phyloP scores from a whole-genome alignment of 2,888 invertebrate genomes.

The Xanthostigma xanthostigma region DNA sequence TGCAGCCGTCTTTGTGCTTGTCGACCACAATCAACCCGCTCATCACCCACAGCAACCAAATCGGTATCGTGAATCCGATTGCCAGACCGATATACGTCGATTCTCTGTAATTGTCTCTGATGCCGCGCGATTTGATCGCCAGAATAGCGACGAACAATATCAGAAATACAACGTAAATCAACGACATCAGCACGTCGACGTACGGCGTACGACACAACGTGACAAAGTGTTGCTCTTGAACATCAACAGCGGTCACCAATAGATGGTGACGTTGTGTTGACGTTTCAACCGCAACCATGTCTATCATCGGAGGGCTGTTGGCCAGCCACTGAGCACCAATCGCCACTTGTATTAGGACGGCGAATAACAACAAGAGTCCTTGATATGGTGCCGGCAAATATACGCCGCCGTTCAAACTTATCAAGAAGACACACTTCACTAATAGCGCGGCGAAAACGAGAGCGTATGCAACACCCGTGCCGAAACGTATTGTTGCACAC shows the following conservation, averaged over 20 bases:
- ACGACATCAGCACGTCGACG: conserved; percentile 57
- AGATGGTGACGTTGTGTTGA: conserved; percentile 24
- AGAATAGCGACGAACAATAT: conserved; percentile 72
- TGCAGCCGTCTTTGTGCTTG: conserved; percentile 70
- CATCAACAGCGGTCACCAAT: conserved; percentile 25
- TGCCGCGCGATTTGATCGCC: conserved; percentile 72
- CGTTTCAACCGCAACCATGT: conserved; percentile 22
- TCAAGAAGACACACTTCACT: conserved; percentile 86
- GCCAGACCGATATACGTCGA: conserved; percentile 84
- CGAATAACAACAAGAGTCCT: conserved; percentile 74
- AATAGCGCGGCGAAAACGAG: conserved; percentile 81
- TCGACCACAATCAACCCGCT: conserved; percentile 68
- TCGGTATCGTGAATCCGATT: conserved; percentile 70
- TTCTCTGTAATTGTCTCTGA: conserved; percentile 86
- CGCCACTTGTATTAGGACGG: conserved; percentile 78
- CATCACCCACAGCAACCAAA: conserved; percentile 74
- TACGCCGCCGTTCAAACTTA: conserved; percentile 81
- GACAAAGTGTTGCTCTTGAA: conserved; percentile 21
- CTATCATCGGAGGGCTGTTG: conserved; percentile 55
- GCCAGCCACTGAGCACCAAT: conserved; percentile 75
- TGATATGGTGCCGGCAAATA: conserved; percentile 89
- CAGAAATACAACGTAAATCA: conserved; percentile 72
- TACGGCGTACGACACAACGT: conserved; percentile 51
- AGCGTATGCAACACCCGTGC: conserved; percentile 68
- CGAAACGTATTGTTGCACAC: conserved; percentile 69